Evolutionary conservation across 2,113 vertebrate species (phyloP).

Genomic region (Melanostigma gelatinosum): DNA sequence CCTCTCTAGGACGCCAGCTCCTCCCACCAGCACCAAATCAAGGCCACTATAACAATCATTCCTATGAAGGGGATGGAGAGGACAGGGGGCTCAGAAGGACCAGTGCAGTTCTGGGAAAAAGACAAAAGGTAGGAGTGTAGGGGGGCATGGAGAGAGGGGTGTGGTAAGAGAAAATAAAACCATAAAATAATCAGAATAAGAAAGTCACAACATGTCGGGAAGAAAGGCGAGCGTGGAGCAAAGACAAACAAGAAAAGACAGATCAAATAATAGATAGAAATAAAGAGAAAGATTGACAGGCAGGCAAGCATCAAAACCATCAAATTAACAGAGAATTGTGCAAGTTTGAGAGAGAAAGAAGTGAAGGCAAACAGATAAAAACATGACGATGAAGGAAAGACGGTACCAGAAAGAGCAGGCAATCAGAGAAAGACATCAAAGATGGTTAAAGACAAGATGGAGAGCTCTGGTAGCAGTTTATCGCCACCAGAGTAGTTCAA

Average conservation of each 20-base stretch:
- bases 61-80: slow-evolving; percentile 90
- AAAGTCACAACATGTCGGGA: slow-evolving; percentile 42
- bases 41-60: slow-evolving; percentile 94
- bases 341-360: slow-evolving; percentile 16
- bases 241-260: neutral
- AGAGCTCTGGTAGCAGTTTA: slow-evolving; percentile 1
- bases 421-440: slow-evolving; percentile 60
- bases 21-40: slow-evolving; percentile 96
- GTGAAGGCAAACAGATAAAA: slow-evolving; percentile 23
- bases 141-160: slow-evolving; percentile 52
- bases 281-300: neutral
- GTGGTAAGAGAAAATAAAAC: slow-evolving; percentile 48
- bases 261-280: neutral
- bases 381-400: slow-evolving; percentile 35
- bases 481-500: neutral
- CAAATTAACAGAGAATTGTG: slow-evolving; percentile 66
- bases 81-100: slow-evolving; percentile 84
- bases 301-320: slow-evolving; percentile 47
- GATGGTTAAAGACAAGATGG: slow-evolving; percentile 72
- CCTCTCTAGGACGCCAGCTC: slow-evolving; percentile 89
- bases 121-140: slow-evolving; percentile 66
- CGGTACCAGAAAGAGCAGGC: slow-evolving; percentile 47
- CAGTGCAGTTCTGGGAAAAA: slow-evolving; percentile 85
- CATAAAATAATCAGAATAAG: slow-evolving; percentile 57
- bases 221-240: slow-evolving; percentile 33